Base-by-base conservation (phyloP, 2,888 invertebrate genomes). In the Macropis europaea region DNA sequence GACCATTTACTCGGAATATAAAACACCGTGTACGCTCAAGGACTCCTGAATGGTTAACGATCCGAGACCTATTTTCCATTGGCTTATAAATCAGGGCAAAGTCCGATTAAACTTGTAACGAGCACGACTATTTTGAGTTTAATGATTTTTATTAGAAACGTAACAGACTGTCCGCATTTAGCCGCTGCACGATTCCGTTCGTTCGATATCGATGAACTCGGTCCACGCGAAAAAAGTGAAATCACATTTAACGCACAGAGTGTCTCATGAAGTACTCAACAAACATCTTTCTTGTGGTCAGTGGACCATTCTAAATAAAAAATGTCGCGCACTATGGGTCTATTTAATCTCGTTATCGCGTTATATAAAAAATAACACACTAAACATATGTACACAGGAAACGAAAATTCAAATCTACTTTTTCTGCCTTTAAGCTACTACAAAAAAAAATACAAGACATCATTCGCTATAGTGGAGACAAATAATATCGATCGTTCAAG, bases 41-140 rank as follows among this genome's bases (percentile, higher is more conserved):
- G 72, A 72, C 73, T 72, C 53, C 38, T 32, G 72, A 62, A 57
- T 57, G 72, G 67, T 67, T 62, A 67, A 71, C 73, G 64, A 71
- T 71, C 64, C 73, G 57, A 61, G 61, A 67, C 42, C 73, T 56
- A 72, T 72, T 72, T 62, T 67, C 72, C 72, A 72, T 73, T 73
- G 50, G 60, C 47, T 57, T 72, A 42, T 53, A 62, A 72, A 67
- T 66, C 73, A 62, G 72, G 57, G 47, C 72, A 50, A 67, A 61
- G 67, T 62, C 42, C 72, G 57, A 61, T 72, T 54, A 57, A 66
- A 54, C 61, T 67, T 36, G 28, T 45, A 57, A 61, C 57, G 56
- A 53, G 57, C 43, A 42, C 50, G 36, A 52, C 70, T 70, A 70
- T 63, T 72, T 70, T 38, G 42, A 72, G 63, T 59, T 40, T 54